Evolutionary conservation across 2,113 vertebrate genomes (phyloP).

Genomic region (Hippocampus abdominalis): DNA sequence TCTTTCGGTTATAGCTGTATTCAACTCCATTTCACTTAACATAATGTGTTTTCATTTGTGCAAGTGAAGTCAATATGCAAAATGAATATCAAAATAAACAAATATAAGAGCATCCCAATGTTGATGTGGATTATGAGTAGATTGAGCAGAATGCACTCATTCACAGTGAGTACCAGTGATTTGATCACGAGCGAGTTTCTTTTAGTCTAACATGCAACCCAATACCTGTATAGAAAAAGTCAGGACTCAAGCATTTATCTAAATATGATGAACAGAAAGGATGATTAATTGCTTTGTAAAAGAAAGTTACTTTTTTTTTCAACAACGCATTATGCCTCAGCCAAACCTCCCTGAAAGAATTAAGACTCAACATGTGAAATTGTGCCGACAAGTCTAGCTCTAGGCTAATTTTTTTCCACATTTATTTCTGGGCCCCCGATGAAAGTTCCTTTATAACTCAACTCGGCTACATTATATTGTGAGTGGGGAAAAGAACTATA

Average conservation of each 20-base stretch:
- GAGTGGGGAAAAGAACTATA: background rate
- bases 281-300: background rate
- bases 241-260: background rate
- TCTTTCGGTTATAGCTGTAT: too few species aligned
- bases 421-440: background rate
- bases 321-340: too few species aligned
- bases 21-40: too few species aligned
- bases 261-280: background rate
- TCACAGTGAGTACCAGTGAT: background rate
- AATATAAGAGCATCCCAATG: too few species aligned
- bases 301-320: background rate
- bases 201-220: background rate
- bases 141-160: too few species aligned
- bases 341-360: too few species aligned
- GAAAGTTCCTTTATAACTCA: slow-evolving; percentile 1
- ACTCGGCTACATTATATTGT: background rate
- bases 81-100: too few species aligned
- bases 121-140: too few species aligned
- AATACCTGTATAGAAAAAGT: background rate
- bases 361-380: too few species aligned
- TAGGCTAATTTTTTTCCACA: slow-evolving; percentile 5
- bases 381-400: slow-evolving; percentile 10
- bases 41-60: too few species aligned
- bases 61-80: too few species aligned
- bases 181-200: background rate